Conservation (phyloP, 2,888 invertebrate species). For the Anthophora plumipes region DNA sequence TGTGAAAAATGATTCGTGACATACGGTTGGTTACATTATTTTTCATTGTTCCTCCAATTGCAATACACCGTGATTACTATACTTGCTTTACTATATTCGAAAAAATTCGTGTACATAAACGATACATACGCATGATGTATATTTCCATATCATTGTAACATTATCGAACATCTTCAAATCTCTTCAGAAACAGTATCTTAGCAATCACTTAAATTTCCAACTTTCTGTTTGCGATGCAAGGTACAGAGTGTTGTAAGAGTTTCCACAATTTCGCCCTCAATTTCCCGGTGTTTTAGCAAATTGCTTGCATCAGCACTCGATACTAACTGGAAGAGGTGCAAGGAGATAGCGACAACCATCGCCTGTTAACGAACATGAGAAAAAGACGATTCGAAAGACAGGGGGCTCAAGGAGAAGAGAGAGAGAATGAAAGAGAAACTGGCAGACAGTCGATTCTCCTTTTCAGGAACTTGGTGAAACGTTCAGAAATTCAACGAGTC, state of each 20-base stretch:
- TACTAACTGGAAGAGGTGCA: constrained; percentile 1
- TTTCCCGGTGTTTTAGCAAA: constrained; percentile 5
- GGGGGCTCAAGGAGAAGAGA: not conserved
- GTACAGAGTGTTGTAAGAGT: not conserved
- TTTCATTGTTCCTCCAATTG: too few relatives aligned
- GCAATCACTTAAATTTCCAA: not conserved
- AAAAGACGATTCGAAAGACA: not conserved
- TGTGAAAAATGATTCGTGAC: too few relatives aligned
- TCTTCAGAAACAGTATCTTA: not conserved
- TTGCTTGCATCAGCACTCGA: constrained; percentile 15
- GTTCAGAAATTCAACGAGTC: constrained; percentile 61
- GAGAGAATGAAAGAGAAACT: constrained; percentile 28
- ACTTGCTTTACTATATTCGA: too few relatives aligned
- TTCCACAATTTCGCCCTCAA: not conserved
- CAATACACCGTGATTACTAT: too few relatives aligned
- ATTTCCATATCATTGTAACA: not conserved
- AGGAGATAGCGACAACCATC: not conserved
- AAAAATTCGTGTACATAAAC: too few relatives aligned
- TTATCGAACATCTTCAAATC: not conserved
- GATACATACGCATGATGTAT: too few relatives aligned
- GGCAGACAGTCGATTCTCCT: constrained; percentile 38
- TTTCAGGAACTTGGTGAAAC: constrained; percentile 44
- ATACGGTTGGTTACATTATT: too few relatives aligned
- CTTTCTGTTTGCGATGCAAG: not conserved
- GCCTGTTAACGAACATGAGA: not conserved